These are phyloP conservation scores for Gymnocheta viridis DNA, from an alignment of 2,888 invertebrate genomes.

Conservation along the genomic window DNA sequence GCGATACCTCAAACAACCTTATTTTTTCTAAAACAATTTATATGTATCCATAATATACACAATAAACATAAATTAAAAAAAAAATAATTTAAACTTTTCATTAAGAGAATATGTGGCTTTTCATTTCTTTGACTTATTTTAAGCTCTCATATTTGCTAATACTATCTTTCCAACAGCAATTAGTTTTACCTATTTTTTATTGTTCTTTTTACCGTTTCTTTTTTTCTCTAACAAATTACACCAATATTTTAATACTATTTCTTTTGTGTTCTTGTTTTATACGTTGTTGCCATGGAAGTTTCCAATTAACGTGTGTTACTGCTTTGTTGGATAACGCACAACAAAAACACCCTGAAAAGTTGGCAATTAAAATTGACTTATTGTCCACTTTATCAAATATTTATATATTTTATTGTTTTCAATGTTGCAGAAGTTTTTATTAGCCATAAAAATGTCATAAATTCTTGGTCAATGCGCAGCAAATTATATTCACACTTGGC, in stretches of 20 bases:
- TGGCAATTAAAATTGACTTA: conserved; percentile 66
- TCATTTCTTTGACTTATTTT: neutral
- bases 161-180: conserved; percentile 3
- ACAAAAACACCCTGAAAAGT: conserved; percentile 33
- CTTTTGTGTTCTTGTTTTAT: neutral
- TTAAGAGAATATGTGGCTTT: no score
- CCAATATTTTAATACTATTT: conserved; percentile 24
- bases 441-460: conserved; percentile 44
- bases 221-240: conserved; percentile 25
- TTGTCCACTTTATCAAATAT: conserved; percentile 47
- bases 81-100: no score
- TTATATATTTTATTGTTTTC: neutral
- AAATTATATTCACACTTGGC: conserved; percentile 2
- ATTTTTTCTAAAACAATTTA: no score
- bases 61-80: no score
- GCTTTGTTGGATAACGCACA: neutral
- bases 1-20: no score
- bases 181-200: neutral
- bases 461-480: conserved; percentile 7
- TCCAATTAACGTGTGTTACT: conserved; percentile 47
- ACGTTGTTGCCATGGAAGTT: conserved; percentile 20
- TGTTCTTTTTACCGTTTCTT: neutral
- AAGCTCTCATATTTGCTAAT: neutral
- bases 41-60: no score
- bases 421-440: conserved; percentile 32